Percentiles rank a stretch among this genome's conserved stretches.
Conservation (phyloP, 2,888 invertebrate genomes). For the Neria commutata region DNA sequence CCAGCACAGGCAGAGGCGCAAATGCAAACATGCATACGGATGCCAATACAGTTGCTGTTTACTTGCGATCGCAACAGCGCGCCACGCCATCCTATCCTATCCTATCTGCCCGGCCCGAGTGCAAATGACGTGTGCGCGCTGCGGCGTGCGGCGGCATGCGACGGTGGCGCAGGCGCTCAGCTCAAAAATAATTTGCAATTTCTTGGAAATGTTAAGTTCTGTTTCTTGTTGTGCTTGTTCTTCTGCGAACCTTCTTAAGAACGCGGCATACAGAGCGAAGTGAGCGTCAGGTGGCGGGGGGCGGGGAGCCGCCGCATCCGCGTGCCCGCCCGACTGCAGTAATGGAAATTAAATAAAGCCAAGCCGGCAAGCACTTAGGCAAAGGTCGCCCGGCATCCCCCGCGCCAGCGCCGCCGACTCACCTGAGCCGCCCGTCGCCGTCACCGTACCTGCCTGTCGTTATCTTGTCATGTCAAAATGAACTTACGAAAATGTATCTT, state of each 20-base stretch:
- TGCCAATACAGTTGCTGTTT: conserved; percentile 12
- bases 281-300: neutral
- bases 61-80: neutral
- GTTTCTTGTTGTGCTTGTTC: conserved; percentile 17
- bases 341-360: conserved; percentile 54
- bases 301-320: conserved; percentile 9
- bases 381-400: conserved; percentile 37
- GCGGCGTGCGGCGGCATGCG: conserved; percentile 18
- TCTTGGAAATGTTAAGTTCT: conserved; percentile 52
- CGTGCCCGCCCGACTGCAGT: conserved; percentile 20
- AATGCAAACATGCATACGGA: conserved; percentile 13
- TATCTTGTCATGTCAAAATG: conserved; percentile 59
- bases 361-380: conserved; percentile 38
- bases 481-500: conserved; percentile 56
- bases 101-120: conserved; percentile 50
- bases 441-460: conserved; percentile 45
- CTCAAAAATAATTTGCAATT: conserved; percentile 53
- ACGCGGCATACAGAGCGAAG: conserved; percentile 20
- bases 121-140: conserved; percentile 25
- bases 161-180: conserved; percentile 26
- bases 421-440: neutral
- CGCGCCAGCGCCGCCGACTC: neutral
- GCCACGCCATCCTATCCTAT: conserved; percentile 49
- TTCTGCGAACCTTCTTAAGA: conserved; percentile 43
- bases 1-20: neutral